Evolutionary conservation across 2,888 invertebrate genomes (phyloP).

Genomic region (Gryllus longicercus): DNA sequence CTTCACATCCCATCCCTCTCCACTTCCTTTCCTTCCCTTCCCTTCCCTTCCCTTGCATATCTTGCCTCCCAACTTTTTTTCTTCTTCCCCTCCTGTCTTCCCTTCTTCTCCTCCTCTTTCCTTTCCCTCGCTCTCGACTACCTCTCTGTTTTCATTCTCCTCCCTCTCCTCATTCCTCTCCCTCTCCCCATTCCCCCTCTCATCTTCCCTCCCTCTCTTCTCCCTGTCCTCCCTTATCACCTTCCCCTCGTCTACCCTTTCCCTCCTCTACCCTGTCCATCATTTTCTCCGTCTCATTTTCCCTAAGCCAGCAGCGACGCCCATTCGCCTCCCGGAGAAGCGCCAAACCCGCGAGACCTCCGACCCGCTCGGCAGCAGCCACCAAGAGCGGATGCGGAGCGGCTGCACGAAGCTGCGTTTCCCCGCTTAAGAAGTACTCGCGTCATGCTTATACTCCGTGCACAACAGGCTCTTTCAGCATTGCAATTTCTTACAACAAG

Average conservation of each 20-base stretch:
- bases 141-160: not conserved
- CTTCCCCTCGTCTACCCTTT: not conserved
- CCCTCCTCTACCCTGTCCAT: not conserved
- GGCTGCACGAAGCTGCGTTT: too few relatives aligned
- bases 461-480: too few relatives aligned
- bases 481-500: too few relatives aligned
- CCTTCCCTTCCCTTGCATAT: not conserved
- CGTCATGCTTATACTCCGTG: too few relatives aligned
- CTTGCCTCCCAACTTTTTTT: not conserved
- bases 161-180: not conserved
- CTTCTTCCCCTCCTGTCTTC: not conserved
- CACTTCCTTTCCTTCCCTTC: too few relatives aligned
- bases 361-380: too few relatives aligned
- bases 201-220: not conserved
- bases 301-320: not conserved
- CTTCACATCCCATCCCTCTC: too few relatives aligned
- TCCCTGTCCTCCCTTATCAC: not conserved
- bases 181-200: too few relatives aligned
- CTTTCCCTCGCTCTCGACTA: not conserved
- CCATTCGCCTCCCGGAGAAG: too few relatives aligned
- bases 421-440: too few relatives aligned
- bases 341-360: too few relatives aligned
- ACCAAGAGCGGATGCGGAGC: too few relatives aligned
- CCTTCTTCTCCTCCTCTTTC: not conserved
- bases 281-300: not conserved